Evolutionary conservation across 2,888 invertebrate species (phyloP).

Genomic region (Habrosyne pyritoides): DNA sequence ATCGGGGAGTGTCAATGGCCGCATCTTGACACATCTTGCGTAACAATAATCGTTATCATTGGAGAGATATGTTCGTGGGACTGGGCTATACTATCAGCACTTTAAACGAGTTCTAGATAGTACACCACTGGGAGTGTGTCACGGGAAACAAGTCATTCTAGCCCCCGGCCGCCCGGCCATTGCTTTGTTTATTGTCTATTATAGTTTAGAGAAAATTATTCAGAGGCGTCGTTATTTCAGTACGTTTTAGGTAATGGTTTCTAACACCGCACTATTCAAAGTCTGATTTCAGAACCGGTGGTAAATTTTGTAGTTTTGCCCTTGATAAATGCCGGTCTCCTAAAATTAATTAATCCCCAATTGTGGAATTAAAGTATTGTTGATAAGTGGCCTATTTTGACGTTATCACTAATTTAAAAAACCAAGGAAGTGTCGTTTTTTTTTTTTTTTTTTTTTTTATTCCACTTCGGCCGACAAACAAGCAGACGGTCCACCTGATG

Average conservation of each 20-base stretch:
- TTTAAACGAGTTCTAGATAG: not conserved
- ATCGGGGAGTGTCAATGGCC: not conserved
- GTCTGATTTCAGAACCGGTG: too few relatives aligned
- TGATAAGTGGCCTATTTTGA: too few relatives aligned
- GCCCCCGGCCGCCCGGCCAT: not conserved
- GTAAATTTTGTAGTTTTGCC: too few relatives aligned
- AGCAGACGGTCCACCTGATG: too few relatives aligned
- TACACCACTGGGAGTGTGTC: not conserved
- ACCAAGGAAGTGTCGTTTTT: too few relatives aligned
- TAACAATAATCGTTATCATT: not conserved
- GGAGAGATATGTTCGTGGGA: not conserved
- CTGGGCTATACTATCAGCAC: not conserved
- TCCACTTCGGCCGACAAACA: too few relatives aligned
- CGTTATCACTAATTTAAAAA: too few relatives aligned
- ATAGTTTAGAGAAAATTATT: not conserved
- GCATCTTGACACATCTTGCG: not conserved
- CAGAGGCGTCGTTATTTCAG: not conserved
- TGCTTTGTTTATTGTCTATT: not conserved
- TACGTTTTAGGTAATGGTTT: not conserved
- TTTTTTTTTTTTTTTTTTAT: too few relatives aligned
- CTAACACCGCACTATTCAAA: not conserved
- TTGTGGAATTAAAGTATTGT: too few relatives aligned
- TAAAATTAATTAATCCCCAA: too few relatives aligned
- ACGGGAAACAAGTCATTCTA: slow-evolving; percentile 2
- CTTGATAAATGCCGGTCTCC: too few relatives aligned